Percentiles rank a stretch among this genome's conserved stretches.
These are phyloP conservation scores for Sorex maritimensis DNA, from an alignment of 2,797 vertebrate genomes.

Conservation along the genomic window DNA sequence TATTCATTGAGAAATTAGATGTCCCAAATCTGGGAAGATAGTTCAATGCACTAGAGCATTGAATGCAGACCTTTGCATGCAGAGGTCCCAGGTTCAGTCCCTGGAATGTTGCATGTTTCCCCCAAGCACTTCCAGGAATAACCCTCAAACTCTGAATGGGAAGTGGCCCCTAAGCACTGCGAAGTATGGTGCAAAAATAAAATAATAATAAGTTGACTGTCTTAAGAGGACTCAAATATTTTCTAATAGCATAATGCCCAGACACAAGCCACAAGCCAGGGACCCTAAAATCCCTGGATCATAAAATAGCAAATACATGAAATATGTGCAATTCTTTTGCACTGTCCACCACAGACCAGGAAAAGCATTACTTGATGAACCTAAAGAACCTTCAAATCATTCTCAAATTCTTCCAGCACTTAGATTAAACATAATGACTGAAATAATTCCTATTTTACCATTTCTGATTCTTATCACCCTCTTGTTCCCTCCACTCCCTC, in stretches of 20 bases:
- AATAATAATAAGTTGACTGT: neutral
- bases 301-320: constrained; percentile 60
- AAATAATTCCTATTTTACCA: constrained; percentile 22
- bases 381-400: constrained; percentile 30
- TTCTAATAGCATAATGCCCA: constrained; percentile 3
- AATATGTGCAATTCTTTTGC: neutral
- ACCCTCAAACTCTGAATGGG: too few species aligned
- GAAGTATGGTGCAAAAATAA: too few species aligned
- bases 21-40: neutral
- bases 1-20: constrained; percentile 47
- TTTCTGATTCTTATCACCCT: neutral
- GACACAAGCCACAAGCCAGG: constrained; percentile 28
- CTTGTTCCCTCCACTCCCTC: neutral
- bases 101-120: too few species aligned
- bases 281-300: constrained; percentile 12
- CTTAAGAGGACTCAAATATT: constrained; percentile 50
- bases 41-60: too few species aligned
- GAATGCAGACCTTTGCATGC: too few species aligned
- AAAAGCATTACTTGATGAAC: constrained; percentile 7
- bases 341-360: neutral
- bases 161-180: too few species aligned
- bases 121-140: too few species aligned
- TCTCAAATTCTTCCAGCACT: constrained; percentile 43
- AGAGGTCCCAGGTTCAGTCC: too few species aligned
- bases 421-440: constrained; percentile 26